A percentile compares a stretch with the other conserved stretches of the same genome.
phyloP scores from a whole-genome alignment of 2,888 invertebrate species.

The Sinotaia quadrata region DNA sequence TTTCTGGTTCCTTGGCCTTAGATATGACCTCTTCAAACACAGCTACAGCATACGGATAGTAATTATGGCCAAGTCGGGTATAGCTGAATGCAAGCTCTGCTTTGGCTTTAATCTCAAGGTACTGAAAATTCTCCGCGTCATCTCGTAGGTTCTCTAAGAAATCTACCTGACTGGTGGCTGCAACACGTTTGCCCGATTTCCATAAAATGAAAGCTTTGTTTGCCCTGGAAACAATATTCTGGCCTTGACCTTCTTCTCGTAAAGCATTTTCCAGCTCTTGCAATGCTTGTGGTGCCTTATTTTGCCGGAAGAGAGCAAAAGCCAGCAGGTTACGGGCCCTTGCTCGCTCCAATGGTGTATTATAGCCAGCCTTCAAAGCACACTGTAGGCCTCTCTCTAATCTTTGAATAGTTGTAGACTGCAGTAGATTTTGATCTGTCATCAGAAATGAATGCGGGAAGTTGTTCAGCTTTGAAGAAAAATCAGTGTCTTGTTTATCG shows the following conservation, averaged over 20 bases:
- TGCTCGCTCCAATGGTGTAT: constrained; percentile 10
- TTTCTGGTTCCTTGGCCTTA: constrained; percentile 4
- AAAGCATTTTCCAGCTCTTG: not conserved
- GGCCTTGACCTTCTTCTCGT: not conserved
- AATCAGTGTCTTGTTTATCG: no score
- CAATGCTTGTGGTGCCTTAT: not conserved
- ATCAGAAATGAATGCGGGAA: constrained; percentile 16
- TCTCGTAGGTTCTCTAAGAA: not conserved
- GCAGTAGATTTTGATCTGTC: not conserved
- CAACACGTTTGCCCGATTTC: not conserved
- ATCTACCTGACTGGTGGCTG: not conserved
- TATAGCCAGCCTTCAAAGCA: constrained; percentile 12
- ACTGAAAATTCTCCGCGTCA: not conserved
- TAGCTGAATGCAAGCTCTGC: constrained; percentile 20
- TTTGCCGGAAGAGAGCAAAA: not conserved
- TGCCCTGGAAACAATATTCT: constrained; percentile 18
- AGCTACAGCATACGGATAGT: not conserved
- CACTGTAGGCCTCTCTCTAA: not conserved
- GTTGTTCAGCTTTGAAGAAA: not conserved
- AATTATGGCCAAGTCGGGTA: constrained; percentile 5
- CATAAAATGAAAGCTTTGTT: constrained; percentile 22
- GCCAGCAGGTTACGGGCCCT: constrained; percentile 11
- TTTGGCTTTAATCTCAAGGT: constrained; percentile 16
- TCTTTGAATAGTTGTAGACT: not conserved
- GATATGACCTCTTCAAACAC: constrained; percentile 11